Conservation (phyloP, 2,888 invertebrate species). For the Adelphocoris suturalis region DNA sequence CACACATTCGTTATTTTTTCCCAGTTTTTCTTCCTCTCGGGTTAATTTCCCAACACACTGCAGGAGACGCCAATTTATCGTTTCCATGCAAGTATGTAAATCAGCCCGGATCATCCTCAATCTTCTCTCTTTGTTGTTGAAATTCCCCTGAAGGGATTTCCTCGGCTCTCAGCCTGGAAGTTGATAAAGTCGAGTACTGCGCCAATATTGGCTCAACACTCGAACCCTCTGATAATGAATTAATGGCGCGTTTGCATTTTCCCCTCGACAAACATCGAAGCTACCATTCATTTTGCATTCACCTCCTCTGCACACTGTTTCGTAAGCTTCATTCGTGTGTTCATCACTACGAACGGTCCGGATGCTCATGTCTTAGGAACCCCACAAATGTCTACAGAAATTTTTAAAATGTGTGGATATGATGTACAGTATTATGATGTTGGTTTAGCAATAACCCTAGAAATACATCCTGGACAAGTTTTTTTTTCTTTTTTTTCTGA, state of each 20-base stretch:
- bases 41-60: background rate
- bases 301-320: no score
- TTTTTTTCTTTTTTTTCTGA: no score
- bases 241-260: conserved; percentile 42
- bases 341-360: no score
- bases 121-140: conserved; percentile 10
- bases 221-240: conserved; percentile 18
- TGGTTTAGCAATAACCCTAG: no score
- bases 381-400: no score
- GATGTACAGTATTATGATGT: no score
- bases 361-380: no score
- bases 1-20: no score
- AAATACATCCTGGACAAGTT: no score
- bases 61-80: background rate
- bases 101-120: background rate
- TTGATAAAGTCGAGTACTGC: conserved; percentile 25
- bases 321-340: no score
- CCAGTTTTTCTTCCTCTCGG: background rate
- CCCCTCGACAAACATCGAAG: background rate
- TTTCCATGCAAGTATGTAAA: conserved; percentile 22
- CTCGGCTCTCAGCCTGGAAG: background rate
- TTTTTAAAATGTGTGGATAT: no score
- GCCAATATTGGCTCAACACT: conserved; percentile 23
- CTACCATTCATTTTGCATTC: background rate
- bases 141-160: background rate